Evolutionary conservation across 2,113 vertebrate species (phyloP), one percentile per base, ranked within the genome.

Genomic region (Elachura formosa): DNA sequence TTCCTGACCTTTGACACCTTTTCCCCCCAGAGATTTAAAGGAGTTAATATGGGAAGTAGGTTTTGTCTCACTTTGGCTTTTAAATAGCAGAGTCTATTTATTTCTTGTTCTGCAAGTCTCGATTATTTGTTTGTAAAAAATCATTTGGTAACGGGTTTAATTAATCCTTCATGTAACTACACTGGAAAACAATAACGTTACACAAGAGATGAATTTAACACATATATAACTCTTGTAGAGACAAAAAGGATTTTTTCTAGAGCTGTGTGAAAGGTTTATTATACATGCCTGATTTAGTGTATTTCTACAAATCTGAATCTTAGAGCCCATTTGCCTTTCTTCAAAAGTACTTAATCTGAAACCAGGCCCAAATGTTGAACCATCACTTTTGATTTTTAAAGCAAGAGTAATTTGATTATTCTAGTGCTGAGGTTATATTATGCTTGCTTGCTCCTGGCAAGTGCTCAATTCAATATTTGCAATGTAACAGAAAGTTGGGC

Each of bases 221-320:
- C 94, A 91, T 86, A 93, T 86, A 92, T 95, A 95, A 96, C 92
- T 97, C 94, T 97, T 93, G 80, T 85, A 95, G 91, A 84, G 88
- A 96, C 90, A 97, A 97, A 96, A 89, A 18, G 79, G 84, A 68
- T 90, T 96, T 25, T 96, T 93, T 93, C 82, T 92, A 78, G 91
- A 91, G 88, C 64, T 95, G 51, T 90, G 71, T 88, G 94, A 91
- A 94, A 89, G 68, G 67, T 91, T 95, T 91, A 80, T 84, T 83
- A 76, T 56, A 93, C 52, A 76, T 54, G 75, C 62, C 61, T 82
- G 77, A 82, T 77, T 92, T 83, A 87, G 38, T 61, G 49, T 84
- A 85, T 92, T 79, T 67, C 81, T 94, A 63, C 64, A 91, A 84
- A 93, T 88, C 56, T 72, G 54, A 90, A 66, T 21, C 33, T 76